These are phyloP conservation scores for Drosophila quadrilineata DNA, from an alignment of 1,140 invertebrate species.

Conservation along the genomic window DNA sequence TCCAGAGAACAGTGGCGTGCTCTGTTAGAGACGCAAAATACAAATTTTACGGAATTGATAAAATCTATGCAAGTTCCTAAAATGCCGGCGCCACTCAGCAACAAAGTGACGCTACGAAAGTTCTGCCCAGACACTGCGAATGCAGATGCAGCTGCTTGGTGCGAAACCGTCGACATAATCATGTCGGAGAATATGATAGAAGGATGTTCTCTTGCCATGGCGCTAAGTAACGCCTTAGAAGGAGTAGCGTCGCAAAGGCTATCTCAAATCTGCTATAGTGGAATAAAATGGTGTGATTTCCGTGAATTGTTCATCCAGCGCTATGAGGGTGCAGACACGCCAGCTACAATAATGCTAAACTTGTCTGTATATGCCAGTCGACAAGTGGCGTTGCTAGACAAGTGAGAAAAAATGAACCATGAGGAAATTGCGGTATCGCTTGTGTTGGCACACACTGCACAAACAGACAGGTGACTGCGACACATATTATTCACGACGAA, in stretches of 20 bases:
- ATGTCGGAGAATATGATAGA: background rate
- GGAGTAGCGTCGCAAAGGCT: slow-evolving; percentile 1
- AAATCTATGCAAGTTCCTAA: no score
- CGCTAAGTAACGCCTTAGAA: background rate
- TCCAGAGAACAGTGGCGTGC: no score
- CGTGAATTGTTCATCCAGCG: background rate
- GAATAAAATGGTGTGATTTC: slow-evolving; percentile 2
- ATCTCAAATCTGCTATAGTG: background rate
- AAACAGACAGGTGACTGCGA: slow-evolving; percentile 8
- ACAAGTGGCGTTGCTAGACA: slow-evolving; percentile 3
- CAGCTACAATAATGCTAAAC: slow-evolving; percentile 3
- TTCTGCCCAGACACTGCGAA: background rate
- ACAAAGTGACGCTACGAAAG: background rate
- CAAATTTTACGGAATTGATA: no score
- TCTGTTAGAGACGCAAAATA: no score
- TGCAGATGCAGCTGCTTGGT: background rate
- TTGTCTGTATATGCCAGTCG: slow-evolving; percentile 3
- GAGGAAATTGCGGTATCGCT: slow-evolving; percentile 26
- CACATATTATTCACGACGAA: background rate
- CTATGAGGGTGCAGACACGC: slow-evolving; percentile 8
- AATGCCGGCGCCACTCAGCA: no score
- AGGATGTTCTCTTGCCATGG: background rate
- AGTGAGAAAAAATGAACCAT: slow-evolving; percentile 19
- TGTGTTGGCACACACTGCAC: slow-evolving; percentile 12
- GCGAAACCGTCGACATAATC: background rate